These are phyloP conservation scores for Lucilia cuprina DNA, from an alignment of 1,140 invertebrate species.

Conservation along the genomic window DNA sequence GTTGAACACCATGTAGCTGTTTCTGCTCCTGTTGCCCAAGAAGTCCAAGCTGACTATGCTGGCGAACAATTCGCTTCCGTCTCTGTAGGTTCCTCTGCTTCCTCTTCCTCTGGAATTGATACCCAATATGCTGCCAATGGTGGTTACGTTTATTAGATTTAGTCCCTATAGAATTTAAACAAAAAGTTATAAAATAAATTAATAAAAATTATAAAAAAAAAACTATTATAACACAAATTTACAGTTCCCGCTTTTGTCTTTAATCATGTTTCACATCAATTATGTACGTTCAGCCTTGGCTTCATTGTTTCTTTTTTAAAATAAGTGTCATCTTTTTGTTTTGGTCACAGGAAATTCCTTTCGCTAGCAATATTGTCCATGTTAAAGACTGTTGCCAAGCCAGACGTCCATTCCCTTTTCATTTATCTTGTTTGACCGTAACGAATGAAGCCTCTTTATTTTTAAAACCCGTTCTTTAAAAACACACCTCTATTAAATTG, in stretches of 20 bases:
- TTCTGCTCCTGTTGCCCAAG: neutral
- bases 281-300: neutral
- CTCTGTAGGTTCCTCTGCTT: neutral
- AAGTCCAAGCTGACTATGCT: neutral
- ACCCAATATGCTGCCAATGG: slow-evolving; percentile 55
- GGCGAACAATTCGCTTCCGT: neutral
- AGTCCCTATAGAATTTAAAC: neutral
- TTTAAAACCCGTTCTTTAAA: neutral
- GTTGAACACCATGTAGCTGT: neutral
- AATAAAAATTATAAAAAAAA: neutral
- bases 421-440: neutral
- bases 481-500: neutral
- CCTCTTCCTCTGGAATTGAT: slow-evolving; percentile 44
- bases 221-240: neutral
- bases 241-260: neutral
- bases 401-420: neutral
- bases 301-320: neutral
- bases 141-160: slow-evolving; percentile 53
- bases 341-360: neutral
- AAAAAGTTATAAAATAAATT: neutral
- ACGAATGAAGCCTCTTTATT: neutral
- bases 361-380: neutral
- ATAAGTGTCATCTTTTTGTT: neutral
- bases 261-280: neutral
- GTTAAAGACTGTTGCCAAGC: neutral